Conservation (phyloP, 2,113 vertebrate species). For the Eretmochelys imbricata region DNA sequence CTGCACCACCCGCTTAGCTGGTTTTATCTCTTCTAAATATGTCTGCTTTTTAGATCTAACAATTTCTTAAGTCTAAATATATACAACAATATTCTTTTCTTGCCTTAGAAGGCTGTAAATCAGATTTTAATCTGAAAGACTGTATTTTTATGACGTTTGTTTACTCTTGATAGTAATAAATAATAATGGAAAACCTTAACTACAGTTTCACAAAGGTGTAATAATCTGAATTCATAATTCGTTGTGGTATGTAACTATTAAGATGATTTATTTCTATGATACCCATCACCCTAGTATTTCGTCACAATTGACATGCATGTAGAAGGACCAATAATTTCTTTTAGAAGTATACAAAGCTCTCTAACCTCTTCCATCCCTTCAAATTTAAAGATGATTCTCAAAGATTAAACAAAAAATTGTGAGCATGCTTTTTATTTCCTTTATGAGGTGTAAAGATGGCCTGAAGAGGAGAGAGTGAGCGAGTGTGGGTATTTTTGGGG, state of each 20-base stretch:
- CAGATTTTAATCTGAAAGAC: neutral
- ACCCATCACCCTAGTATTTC: neutral
- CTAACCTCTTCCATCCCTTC: neutral
- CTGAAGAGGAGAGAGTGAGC: neutral
- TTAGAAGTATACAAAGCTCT: neutral
- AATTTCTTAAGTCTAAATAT: too few relatives aligned
- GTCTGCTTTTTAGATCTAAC: too few relatives aligned
- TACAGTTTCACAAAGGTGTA: too few relatives aligned
- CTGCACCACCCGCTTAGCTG: neutral
- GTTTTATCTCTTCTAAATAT: neutral
- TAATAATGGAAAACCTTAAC: too few relatives aligned
- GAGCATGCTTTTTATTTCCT: neutral
- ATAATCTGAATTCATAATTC: neutral
- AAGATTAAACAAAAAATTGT: rapidly evolving
- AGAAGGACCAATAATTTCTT: neutral
- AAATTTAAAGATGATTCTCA: neutral
- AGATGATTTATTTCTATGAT: neutral
- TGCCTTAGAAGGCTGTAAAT: neutral
- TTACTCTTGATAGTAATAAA: too few relatives aligned
- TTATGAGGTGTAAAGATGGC: neutral
- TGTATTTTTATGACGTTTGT: too few relatives aligned
- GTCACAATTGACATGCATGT: neutral
- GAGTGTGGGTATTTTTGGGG: too few relatives aligned
- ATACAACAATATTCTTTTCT: too few relatives aligned
- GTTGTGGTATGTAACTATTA: neutral